phyloP scores from a whole-genome alignment of 2,113 vertebrate species.

The Pteruthius melanotis region DNA sequence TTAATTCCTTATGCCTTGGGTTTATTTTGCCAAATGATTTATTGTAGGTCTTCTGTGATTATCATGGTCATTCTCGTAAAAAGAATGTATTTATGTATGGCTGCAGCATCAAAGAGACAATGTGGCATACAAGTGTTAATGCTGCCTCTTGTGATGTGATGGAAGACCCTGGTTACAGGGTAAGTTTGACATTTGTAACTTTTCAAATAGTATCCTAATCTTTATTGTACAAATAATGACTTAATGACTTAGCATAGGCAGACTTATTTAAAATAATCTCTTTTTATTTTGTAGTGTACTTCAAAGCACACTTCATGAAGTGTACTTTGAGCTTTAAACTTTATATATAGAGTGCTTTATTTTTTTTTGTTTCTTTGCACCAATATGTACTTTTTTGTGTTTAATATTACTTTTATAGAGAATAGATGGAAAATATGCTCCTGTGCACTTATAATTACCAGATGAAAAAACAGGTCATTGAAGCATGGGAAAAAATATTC shows the following conservation, averaged over 20 bases:
- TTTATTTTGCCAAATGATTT: conserved; percentile 24
- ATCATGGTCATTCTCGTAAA: conserved; percentile 97
- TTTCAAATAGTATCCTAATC: not conserved
- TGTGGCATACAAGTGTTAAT: conserved; percentile 87
- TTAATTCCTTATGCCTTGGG: not conserved
- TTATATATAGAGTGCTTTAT: not conserved
- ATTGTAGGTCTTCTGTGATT: conserved; percentile 86
- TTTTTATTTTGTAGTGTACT: not conserved
- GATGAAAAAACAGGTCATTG: not conserved
- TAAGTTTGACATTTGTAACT: conserved; percentile 42
- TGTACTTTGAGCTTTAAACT: not conserved
- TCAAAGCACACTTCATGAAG: not conserved
- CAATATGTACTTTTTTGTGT: not conserved
- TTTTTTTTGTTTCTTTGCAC: not conserved
- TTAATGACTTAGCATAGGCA: no score
- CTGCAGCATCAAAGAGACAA: conserved; percentile 95
- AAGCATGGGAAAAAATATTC: not conserved
- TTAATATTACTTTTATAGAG: not conserved
- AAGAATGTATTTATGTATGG: conserved; percentile 99
- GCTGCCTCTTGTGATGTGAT: conserved; percentile 83
- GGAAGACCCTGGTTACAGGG: conserved; percentile 90
- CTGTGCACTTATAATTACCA: not conserved
- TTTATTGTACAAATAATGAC: not conserved
- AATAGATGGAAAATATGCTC: not conserved
- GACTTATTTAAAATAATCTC: not conserved